Conservation (phyloP, 1,140 invertebrate genomes). For the Scaptomyza montana region DNA sequence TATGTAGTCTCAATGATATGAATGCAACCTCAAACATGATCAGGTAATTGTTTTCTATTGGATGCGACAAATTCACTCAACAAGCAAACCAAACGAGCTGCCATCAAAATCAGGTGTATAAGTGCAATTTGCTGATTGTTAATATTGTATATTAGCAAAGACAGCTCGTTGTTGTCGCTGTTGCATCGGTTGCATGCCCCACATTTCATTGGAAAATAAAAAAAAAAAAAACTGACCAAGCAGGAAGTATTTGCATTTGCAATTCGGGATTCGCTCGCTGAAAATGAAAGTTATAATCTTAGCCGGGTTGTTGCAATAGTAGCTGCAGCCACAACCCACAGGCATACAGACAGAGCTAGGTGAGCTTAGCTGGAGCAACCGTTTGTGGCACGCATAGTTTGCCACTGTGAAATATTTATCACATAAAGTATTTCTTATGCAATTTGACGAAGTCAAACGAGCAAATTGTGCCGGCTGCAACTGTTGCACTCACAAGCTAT, state of each 20-base stretch:
- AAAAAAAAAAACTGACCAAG: conserved; percentile 54
- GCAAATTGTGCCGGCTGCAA: conserved; percentile 4
- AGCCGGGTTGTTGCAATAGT: background rate
- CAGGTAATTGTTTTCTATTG: background rate
- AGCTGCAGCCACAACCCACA: conserved; percentile 12
- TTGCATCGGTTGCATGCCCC: conserved; percentile 43
- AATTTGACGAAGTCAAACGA: conserved; percentile 28
- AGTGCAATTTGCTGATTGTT: background rate
- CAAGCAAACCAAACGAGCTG: background rate
- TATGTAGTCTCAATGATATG: conserved; percentile 36
- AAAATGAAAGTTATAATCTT: conserved; percentile 77
- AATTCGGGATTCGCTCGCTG: conserved; percentile 53
- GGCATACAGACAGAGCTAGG: background rate
- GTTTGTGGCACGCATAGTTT: conserved; percentile 29
- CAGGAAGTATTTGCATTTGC: conserved; percentile 79
- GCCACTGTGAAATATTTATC: conserved; percentile 35
- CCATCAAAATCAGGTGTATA: background rate
- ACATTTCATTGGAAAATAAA: conserved; percentile 59
- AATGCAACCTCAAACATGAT: no score
- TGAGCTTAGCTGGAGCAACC: background rate
- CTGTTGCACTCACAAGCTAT: no score
- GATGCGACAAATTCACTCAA: background rate
- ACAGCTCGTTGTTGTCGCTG: background rate
- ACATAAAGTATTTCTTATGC: conserved; percentile 35
- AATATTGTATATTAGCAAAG: background rate